Evolutionary conservation across 2,797 vertebrate species (phyloP).

Genomic region (Babyrousa celebensis): DNA sequence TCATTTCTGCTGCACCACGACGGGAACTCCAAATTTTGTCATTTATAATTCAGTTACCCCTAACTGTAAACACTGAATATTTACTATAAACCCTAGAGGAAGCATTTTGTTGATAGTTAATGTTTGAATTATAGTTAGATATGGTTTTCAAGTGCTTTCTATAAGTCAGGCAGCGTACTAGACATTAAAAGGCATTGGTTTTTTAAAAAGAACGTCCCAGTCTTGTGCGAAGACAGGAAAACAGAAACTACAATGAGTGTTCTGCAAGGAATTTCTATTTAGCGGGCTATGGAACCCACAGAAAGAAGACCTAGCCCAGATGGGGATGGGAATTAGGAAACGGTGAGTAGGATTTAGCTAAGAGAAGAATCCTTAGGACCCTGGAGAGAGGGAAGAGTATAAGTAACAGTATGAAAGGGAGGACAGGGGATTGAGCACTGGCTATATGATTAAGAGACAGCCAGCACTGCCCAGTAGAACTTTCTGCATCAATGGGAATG

Average conservation of each 20-base stretch:
- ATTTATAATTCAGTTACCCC: neutral
- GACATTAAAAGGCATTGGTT: neutral
- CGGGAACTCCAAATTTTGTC: neutral
- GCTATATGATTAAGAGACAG: fast-evolving
- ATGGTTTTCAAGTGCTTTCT: neutral
- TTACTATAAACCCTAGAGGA: neutral
- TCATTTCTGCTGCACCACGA: too few relatives aligned
- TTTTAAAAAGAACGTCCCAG: neutral
- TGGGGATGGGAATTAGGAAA: neutral
- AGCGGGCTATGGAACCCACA: neutral
- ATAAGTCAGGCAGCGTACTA: neutral
- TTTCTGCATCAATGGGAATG: fast-evolving
- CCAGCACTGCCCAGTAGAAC: neutral
- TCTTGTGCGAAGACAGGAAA: neutral
- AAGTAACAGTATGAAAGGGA: neutral
- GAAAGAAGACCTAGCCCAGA: neutral
- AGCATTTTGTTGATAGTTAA: neutral
- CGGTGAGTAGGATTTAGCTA: neutral
- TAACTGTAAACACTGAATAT: neutral
- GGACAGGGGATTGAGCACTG: too few relatives aligned
- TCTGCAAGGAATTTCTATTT: too few relatives aligned
- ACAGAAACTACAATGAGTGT: neutral
- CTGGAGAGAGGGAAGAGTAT: neutral
- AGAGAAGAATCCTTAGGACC: neutral
- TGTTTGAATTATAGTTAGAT: neutral